Evolutionary conservation across 2,113 vertebrate genomes (phyloP).

Genomic region (Manacus vitellinus): DNA sequence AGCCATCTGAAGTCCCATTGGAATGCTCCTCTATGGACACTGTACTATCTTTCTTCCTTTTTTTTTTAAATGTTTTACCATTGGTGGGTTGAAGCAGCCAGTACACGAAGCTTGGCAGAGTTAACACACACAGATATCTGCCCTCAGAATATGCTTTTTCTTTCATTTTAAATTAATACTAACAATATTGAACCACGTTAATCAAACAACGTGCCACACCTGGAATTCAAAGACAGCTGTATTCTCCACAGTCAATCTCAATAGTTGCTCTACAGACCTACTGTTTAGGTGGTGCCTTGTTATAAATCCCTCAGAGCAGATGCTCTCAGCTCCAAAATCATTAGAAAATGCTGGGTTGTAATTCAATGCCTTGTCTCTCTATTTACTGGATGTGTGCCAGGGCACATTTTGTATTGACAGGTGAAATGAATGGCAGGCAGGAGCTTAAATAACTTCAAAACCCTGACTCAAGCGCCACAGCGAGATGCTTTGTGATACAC

Average conservation of each 20-base stretch:
- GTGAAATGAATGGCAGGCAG: neutral
- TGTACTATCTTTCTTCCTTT: neutral
- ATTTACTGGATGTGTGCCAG: neutral
- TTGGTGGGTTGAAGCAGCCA: neutral
- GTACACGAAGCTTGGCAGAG: neutral
- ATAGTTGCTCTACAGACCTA: neutral
- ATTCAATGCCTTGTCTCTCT: neutral
- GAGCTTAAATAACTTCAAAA: neutral
- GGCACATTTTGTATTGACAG: neutral
- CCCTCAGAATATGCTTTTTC: neutral
- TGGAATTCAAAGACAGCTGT: neutral
- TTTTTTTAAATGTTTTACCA: neutral
- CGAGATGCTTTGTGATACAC: neutral
- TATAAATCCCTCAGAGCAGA: neutral
- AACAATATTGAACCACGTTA: neutral
- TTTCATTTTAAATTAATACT: neutral
- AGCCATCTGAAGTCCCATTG: neutral
- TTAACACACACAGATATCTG: neutral
- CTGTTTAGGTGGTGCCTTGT: neutral
- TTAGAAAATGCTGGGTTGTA: neutral
- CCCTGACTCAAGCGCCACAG: neutral
- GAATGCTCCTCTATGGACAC: neutral
- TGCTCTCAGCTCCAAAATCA: neutral
- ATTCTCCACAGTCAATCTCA: neutral
- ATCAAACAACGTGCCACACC: neutral